phyloP scores from a whole-genome alignment of 2,888 invertebrate genomes.

The Caenorhabditis sp. region DNA sequence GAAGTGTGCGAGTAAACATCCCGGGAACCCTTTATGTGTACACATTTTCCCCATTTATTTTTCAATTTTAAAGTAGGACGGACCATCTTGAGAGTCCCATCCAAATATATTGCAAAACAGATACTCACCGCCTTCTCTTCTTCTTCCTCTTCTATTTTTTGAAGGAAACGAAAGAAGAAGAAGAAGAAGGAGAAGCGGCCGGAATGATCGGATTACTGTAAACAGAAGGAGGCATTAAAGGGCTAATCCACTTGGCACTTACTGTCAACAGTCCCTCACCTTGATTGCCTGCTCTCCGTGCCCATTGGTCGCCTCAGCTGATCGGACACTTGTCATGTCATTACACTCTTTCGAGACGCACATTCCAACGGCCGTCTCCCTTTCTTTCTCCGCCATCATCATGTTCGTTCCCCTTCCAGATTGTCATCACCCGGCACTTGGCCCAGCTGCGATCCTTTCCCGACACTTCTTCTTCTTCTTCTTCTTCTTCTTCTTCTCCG shows the following conservation, averaged over 20 bases:
- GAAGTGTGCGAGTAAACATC: constrained; percentile 18
- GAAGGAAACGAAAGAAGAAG: no score
- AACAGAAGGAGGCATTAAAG: constrained; percentile 17
- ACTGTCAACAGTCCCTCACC: constrained; percentile 2
- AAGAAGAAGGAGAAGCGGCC: no score
- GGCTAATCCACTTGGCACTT: constrained; percentile 33
- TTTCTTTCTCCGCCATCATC: not conserved
- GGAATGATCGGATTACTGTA: constrained; percentile 29
- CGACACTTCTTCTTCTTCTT: not conserved
- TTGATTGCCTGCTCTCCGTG: constrained; percentile 8
- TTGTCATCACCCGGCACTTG: not conserved
- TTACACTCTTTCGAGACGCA: no score
- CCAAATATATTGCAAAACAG: constrained; percentile 21
- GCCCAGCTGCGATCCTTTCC: not conserved
- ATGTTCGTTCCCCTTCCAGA: not conserved
- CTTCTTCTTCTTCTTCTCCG: not conserved
- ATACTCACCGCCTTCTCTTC: constrained; percentile 4
- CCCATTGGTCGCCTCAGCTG: no score
- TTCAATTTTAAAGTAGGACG: constrained; percentile 43
- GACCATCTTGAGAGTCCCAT: constrained; percentile 26
- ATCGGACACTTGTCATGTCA: no score
- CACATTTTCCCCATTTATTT: constrained; percentile 35
- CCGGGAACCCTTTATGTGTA: constrained; percentile 1
- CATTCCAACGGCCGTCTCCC: not conserved
- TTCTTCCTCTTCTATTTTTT: not conserved